Evolutionary conservation across 2,797 vertebrate genomes (phyloP), one percentile per base, ranked within the genome.

Genomic region (Cirrhinus mrigala): DNA sequence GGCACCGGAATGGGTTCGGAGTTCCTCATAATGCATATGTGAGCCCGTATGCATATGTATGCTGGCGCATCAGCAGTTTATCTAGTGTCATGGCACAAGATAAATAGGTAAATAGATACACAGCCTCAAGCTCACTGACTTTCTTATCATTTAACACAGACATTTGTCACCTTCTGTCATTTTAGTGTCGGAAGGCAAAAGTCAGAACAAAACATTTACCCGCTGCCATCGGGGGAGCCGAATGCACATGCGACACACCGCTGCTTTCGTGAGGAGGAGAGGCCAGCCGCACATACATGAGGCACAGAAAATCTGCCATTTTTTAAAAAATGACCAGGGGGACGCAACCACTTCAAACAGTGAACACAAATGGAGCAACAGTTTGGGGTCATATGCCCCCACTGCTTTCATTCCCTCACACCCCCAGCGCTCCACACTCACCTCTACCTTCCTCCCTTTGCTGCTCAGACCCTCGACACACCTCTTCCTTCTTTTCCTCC

Each of bases 211-310:
- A 77, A 78, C 74, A 76, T 77, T 84, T 78, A 77, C 73, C 37
- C 48, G 12, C 60, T 77, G 64, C 82, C 64, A 84, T 69, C 24
- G 0, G 82, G 82, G 50, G 22, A 78, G 37, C 48, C 93, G 93
- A 93, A 92, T 91, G 91, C 93, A 88, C 90, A 85, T 87, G 50
- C 74, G 90, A 91, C 93, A 90, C 86, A 58, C 89, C 27, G 50
- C 76, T 81, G 85, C 88, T 89, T 90, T 75, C 78, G 56, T 77
- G 40, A 76, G 87, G 78, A 88, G 69, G 29, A 66, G 78, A 73
- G 33, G 27, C 64, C 84, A 29, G 82, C 83, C 87, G 46, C 64
- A 74, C 87, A 82, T 70, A 69, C 90, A 90, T 18, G 37, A 84
- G 77, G 76, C 48, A 86, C 73, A 90, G 79, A 83, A 87, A 76